Percentiles rank a stretch among this genome's conserved stretches.
phyloP scores from a whole-genome alignment of 1,140 invertebrate species.

The Oreohelix idahoensis region DNA sequence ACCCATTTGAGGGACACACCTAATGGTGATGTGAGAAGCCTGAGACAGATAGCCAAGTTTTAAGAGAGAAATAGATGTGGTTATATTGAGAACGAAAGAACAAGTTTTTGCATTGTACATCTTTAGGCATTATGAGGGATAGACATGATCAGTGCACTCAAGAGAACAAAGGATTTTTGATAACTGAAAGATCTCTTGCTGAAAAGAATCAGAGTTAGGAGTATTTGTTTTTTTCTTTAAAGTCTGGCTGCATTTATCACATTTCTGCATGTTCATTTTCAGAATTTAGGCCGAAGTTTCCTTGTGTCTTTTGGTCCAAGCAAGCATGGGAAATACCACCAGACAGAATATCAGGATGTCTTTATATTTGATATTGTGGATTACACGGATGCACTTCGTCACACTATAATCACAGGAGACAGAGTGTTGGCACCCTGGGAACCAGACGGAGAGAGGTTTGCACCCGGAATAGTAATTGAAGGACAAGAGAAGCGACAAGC shows the following conservation, averaged over 20 bases:
- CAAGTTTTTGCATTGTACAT: too few species aligned
- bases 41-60: too few species aligned
- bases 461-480: constrained; percentile 67
- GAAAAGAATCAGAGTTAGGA: too few species aligned
- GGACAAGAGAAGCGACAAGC: constrained; percentile 58
- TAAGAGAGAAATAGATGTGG: too few species aligned
- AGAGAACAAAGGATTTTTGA: too few species aligned
- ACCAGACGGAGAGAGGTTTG: constrained; percentile 65
- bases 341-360: constrained; percentile 68
- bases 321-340: constrained; percentile 60
- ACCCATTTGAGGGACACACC: too few species aligned
- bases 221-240: too few species aligned
- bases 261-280: constrained; percentile 39
- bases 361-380: constrained; percentile 68
- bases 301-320: constrained; percentile 68
- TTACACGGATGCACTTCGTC: constrained; percentile 62
- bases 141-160: too few species aligned
- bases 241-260: background rate
- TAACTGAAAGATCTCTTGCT: too few species aligned
- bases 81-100: too few species aligned
- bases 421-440: constrained; percentile 68
- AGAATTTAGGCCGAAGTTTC: constrained; percentile 67
- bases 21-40: too few species aligned
- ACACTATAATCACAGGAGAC: constrained; percentile 63
- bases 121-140: too few species aligned